A percentile compares a stretch with the other conserved stretches of the same genome.
These are phyloP conservation scores for Pterocles orientalis DNA, from an alignment of 2,113 vertebrate species.

Conservation along the genomic window DNA sequence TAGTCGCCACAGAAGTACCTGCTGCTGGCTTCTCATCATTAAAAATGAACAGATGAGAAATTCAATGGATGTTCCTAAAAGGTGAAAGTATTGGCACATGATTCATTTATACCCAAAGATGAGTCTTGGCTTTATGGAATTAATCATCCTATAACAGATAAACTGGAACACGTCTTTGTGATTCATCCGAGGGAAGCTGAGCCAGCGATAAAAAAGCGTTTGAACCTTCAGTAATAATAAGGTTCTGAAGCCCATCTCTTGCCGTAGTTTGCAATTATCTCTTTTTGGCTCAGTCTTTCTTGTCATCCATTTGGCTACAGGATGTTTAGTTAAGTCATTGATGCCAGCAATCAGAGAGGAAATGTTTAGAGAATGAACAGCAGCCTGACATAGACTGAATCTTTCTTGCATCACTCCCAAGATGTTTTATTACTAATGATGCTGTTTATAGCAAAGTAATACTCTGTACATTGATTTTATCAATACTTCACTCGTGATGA, in stretches of 20 bases:
- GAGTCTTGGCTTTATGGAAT: background rate
- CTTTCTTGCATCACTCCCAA: slow-evolving; percentile 15
- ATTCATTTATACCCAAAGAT: background rate
- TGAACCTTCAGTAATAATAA: background rate
- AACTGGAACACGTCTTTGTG: background rate
- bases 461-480: slow-evolving; percentile 68
- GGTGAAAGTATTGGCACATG: background rate
- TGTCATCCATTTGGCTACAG: background rate
- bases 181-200: slow-evolving; percentile 12
- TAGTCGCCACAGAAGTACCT: slow-evolving; percentile 15
- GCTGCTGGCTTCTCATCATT: background rate
- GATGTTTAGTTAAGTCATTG: slow-evolving; percentile 15
- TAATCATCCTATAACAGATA: background rate
- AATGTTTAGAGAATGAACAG: slow-evolving; percentile 29
- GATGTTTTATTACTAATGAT: slow-evolving; percentile 44
- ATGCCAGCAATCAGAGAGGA: slow-evolving; percentile 47
- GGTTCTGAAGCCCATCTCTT: background rate
- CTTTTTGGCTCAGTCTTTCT: slow-evolving; percentile 24
- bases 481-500: slow-evolving; percentile 37
- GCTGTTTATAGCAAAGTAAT: slow-evolving; percentile 56
- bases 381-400: background rate
- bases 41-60: background rate
- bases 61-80: background rate
- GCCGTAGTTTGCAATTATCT: background rate
- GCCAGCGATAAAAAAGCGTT: background rate